Conservation (phyloP, 2,888 invertebrate species). For the Noctua fimbriata region DNA sequence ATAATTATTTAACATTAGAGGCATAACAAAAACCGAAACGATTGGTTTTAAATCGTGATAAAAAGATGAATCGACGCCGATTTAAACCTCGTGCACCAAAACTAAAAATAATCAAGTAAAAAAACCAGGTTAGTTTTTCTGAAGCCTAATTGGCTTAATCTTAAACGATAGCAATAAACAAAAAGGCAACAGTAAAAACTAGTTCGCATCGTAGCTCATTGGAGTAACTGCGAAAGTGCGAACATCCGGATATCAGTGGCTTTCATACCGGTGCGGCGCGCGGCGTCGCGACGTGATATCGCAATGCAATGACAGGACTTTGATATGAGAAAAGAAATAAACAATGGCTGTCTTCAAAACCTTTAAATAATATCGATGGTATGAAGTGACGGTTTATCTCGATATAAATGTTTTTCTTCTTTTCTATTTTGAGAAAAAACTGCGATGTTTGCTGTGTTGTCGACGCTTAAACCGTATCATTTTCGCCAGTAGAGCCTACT, state of each 20-base stretch:
- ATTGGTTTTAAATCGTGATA: neutral
- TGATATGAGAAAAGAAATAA: constrained; percentile 31
- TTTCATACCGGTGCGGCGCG: constrained; percentile 20
- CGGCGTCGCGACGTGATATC: constrained; percentile 4
- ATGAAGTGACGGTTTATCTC: neutral
- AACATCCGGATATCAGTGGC: constrained; percentile 39
- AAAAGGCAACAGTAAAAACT: constrained; percentile 36
- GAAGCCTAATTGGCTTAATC: constrained; percentile 34
- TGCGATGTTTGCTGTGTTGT: neutral
- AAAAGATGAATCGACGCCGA: neutral
- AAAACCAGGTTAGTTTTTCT: constrained; percentile 12
- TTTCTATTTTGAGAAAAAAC: constrained; percentile 23
- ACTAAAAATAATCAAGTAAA: constrained; percentile 9
- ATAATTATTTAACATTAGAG: neutral
- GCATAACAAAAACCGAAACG: neutral
- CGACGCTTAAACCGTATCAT: no score
- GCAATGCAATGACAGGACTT: constrained; percentile 36
- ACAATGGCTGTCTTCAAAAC: constrained; percentile 34
- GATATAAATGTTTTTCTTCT: constrained; percentile 2
- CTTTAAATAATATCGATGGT: constrained; percentile 17
- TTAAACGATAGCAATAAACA: constrained; percentile 33
- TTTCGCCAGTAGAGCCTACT: no score
- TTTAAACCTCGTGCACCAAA: neutral
- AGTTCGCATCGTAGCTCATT: constrained; percentile 21
- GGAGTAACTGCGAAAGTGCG: constrained; percentile 39